A percentile compares a stretch with the other conserved stretches of the same genome.
These are phyloP conservation scores for Acrobeloides nanus DNA, from an alignment of 2,888 invertebrate species.

Conservation along the genomic window DNA sequence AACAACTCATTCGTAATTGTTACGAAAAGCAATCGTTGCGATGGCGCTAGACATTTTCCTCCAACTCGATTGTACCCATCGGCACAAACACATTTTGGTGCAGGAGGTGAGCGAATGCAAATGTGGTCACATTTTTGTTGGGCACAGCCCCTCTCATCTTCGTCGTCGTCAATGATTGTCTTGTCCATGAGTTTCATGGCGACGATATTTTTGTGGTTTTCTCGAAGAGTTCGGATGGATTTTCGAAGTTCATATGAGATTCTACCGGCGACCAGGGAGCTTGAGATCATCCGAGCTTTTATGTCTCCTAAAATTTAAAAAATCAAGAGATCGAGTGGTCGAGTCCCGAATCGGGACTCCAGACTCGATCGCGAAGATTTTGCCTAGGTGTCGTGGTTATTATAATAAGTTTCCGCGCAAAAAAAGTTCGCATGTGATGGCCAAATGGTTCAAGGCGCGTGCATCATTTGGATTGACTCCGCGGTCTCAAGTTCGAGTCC, in stretches of 20 bases:
- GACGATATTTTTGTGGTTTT: constrained; percentile 7
- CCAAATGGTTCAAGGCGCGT: too few relatives aligned
- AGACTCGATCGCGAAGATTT: too few relatives aligned
- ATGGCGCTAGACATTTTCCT: constrained; percentile 10
- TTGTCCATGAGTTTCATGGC: constrained; percentile 20
- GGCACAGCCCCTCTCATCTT: constrained; percentile 4
- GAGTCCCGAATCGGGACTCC: too few relatives aligned
- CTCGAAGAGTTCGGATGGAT: constrained; percentile 12
- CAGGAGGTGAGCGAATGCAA: constrained; percentile 11
- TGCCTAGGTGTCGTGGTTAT: too few relatives aligned
- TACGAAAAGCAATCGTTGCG: constrained; percentile 9
- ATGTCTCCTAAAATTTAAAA: too few relatives aligned
- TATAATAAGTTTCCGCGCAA: too few relatives aligned
- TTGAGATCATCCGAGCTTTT: constrained; percentile 11
- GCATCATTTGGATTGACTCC: too few relatives aligned
- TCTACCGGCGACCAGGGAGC: constrained; percentile 13
- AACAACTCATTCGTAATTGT: constrained; percentile 8
- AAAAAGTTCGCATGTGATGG: too few relatives aligned
- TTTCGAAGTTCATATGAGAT: constrained; percentile 11
- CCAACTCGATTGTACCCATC: constrained; percentile 12
- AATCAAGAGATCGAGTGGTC: too few relatives aligned
- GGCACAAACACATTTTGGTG: constrained; percentile 16
- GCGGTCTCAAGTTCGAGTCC: too few relatives aligned
- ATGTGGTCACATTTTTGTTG: constrained; percentile 17
- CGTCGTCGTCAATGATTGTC: constrained; percentile 1